A percentile compares a stretch with the other conserved stretches of the same genome.
phyloP scores from a whole-genome alignment of 2,113 vertebrate species.

The Zeus faber region DNA sequence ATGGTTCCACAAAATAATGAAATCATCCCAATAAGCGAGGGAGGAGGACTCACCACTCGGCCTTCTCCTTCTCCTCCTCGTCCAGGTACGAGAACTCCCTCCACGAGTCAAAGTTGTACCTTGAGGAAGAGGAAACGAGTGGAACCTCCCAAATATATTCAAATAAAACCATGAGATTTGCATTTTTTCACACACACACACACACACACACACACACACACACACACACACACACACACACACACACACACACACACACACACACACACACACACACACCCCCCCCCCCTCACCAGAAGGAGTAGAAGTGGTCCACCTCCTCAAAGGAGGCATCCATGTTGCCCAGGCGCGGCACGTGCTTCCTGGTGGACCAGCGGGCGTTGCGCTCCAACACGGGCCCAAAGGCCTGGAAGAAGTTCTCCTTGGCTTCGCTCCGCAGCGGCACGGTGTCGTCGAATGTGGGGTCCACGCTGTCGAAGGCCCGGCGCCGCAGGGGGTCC shows the following conservation, averaged over 20 bases:
- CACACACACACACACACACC: no score
- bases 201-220: no score
- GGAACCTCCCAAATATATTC: no score
- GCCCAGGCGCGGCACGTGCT: slow-evolving; percentile 87
- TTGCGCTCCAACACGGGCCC: slow-evolving; percentile 91
- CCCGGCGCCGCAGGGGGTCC: slow-evolving; percentile 91
- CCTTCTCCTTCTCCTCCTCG: slow-evolving; percentile 99
- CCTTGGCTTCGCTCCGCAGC: slow-evolving; percentile 92
- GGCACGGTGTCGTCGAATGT: slow-evolving; percentile 94
- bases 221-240: no score
- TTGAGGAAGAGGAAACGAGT: slow-evolving; percentile 45
- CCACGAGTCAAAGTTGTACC: slow-evolving; percentile 99
- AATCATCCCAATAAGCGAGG: no score
- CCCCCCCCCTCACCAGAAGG: slow-evolving; percentile 96
- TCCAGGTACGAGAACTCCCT: slow-evolving; percentile 98
- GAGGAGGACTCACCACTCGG: slow-evolving; percentile 94
- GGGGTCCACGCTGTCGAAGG: slow-evolving; percentile 98
- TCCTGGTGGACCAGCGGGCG: slow-evolving; percentile 93
- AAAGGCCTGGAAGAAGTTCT: slow-evolving; percentile 92
- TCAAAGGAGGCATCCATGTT: slow-evolving; percentile 87
- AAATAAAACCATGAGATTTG: no score
- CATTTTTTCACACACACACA: no score
- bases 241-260: no score
- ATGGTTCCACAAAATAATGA: background rate
- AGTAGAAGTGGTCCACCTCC: slow-evolving; percentile 97